A percentile compares a stretch with the other conserved stretches of the same genome.
These are phyloP conservation scores for Lagopus leucura DNA, from an alignment of 2,113 vertebrate species.

Conservation along the genomic window DNA sequence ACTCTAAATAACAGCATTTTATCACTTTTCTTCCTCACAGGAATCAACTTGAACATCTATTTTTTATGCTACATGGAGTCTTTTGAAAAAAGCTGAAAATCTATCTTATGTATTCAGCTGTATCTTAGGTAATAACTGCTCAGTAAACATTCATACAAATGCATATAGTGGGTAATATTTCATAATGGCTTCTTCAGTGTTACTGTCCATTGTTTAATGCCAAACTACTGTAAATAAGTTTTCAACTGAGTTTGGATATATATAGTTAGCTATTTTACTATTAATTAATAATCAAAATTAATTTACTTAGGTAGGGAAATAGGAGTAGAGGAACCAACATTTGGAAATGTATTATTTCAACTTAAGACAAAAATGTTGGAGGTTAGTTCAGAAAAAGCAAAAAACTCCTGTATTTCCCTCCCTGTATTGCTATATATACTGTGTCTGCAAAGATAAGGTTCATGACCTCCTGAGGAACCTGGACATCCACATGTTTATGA, in stretches of 20 bases:
- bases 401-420: neutral
- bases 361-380: neutral
- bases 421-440: too few species aligned
- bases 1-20: neutral
- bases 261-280: constrained; percentile 42
- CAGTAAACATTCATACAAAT: constrained; percentile 70
- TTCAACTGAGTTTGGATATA: constrained; percentile 50
- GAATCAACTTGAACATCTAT: constrained; percentile 13
- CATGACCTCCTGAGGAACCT: too few species aligned
- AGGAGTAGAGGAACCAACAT: neutral
- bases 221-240: constrained; percentile 13
- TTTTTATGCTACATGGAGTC: constrained; percentile 7
- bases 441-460: too few species aligned
- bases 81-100: constrained; percentile 56
- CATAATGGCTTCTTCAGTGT: constrained; percentile 73
- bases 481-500: too few species aligned
- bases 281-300: neutral
- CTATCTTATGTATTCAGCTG: constrained; percentile 53
- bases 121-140: constrained; percentile 62
- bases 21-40: neutral
- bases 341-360: neutral
- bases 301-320: constrained; percentile 52
- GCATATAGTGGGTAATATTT: constrained; percentile 80
- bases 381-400: neutral
- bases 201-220: constrained; percentile 34